Conservation (phyloP, 2,797 vertebrate species). For the Sebastes itinus region DNA sequence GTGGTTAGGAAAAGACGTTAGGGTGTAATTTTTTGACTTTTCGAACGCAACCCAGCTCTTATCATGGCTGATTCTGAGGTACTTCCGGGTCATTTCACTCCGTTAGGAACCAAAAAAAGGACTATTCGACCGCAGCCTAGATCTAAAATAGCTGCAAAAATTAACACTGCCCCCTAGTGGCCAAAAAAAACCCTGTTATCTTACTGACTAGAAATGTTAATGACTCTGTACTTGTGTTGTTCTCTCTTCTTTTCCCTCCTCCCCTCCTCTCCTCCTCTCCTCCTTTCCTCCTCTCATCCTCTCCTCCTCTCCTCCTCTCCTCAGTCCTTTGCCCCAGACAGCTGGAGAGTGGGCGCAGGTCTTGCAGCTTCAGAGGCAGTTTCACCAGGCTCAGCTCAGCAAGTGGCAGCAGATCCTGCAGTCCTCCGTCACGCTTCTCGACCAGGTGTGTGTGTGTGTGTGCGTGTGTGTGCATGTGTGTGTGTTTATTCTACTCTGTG, state of each 20-base stretch:
- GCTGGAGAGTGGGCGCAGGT: constrained; percentile 91
- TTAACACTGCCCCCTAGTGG: background rate
- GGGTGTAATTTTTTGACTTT: no score
- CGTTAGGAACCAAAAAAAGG: no score
- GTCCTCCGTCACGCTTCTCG: constrained; percentile 89
- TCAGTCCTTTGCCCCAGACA: constrained; percentile 89
- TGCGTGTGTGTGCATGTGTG: constrained; percentile 53
- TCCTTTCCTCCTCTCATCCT: background rate
- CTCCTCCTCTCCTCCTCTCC: background rate
- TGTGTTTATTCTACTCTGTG: background rate
- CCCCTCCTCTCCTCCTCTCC: no score
- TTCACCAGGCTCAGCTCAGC: constrained; percentile 89
- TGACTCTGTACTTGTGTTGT: background rate
- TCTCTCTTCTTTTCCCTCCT: background rate
- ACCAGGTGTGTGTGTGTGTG: constrained; percentile 83
- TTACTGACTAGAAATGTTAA: background rate
- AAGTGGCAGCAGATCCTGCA: constrained; percentile 93
- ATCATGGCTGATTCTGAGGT: no score
- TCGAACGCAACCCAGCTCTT: no score
- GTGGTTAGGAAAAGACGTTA: no score
- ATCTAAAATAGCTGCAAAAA: no score
- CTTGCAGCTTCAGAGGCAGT: constrained; percentile 89
- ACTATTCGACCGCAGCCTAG: no score
- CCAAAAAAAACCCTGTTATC: background rate
- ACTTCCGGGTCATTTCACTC: no score